These are phyloP conservation scores for Drosophila kepulauana DNA, from an alignment of 1,140 invertebrate species.

Conservation along the genomic window DNA sequence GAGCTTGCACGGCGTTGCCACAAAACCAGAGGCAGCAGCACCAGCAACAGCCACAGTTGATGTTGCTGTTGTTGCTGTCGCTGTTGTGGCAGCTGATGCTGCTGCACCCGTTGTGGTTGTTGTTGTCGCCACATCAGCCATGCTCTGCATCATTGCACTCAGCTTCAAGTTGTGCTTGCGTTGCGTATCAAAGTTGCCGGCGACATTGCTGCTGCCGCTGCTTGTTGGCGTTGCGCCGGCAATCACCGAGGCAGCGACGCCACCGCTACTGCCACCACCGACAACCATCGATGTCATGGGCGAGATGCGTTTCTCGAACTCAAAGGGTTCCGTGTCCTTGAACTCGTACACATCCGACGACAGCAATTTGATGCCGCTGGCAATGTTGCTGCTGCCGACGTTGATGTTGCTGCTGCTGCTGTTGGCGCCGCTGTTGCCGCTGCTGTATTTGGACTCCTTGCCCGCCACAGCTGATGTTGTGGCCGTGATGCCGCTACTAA, in stretches of 20 bases:
- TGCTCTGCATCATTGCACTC: slow-evolving; percentile 44
- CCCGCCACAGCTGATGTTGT: not conserved
- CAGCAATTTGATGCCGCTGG: slow-evolving; percentile 43
- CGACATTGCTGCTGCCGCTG: not conserved
- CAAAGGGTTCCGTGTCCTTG: slow-evolving; percentile 94
- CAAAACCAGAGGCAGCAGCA: not conserved
- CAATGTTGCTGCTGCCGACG: slow-evolving; percentile 84
- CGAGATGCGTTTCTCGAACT: slow-evolving; percentile 88
- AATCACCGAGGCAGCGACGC: not conserved
- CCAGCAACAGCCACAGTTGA: not conserved
- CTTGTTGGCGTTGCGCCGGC: slow-evolving; percentile 5
- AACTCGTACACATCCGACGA: slow-evolving; percentile 90
- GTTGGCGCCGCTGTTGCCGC: not conserved
- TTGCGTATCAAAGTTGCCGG: slow-evolving; percentile 3
- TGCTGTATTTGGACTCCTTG: slow-evolving; percentile 69
- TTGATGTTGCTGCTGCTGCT: not conserved
- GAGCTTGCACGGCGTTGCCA: slow-evolving; percentile 27
- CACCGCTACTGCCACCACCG: not conserved
- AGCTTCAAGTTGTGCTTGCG: slow-evolving; percentile 60
- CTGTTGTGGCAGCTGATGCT: slow-evolving; percentile 6
- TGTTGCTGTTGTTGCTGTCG: not conserved
- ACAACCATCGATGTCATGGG: slow-evolving; percentile 59
- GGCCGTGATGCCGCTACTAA: slow-evolving; percentile 53
- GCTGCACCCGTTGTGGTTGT: not conserved
- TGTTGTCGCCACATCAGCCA: not conserved